A percentile compares a stretch with the other conserved stretches of the same genome.
Evolutionary conservation across 1,140 invertebrate species (phyloP).

Genomic region (Drosophila teissieri): DNA sequence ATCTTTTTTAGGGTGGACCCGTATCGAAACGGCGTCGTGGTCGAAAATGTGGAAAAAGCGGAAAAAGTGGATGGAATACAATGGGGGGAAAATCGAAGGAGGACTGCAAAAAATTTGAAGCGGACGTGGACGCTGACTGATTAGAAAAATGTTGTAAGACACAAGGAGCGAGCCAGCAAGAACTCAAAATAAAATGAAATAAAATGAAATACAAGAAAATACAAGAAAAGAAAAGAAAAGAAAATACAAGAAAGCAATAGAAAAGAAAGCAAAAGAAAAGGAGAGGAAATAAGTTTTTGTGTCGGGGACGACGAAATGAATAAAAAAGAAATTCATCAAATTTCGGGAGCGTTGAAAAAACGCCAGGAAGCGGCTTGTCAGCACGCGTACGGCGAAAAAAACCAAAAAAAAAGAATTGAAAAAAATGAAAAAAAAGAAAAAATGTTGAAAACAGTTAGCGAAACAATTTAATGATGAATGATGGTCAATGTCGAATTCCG

Average conservation of each 20-base stretch:
- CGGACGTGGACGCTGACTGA: constrained; percentile 69
- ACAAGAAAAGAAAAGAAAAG: constrained; percentile 22
- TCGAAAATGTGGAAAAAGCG: too few relatives aligned
- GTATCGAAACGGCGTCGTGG: constrained; percentile 51
- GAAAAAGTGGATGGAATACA: neutral
- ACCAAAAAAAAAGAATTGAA: too few relatives aligned
- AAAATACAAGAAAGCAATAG: constrained; percentile 18
- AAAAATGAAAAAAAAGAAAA: constrained; percentile 42
- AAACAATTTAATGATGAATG: constrained; percentile 82
- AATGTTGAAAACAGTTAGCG: constrained; percentile 77
- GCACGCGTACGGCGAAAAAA: constrained; percentile 53
- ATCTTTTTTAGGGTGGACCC: constrained; percentile 39
- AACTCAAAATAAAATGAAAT: constrained; percentile 28
- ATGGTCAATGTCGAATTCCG: constrained; percentile 71
- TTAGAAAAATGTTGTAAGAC: constrained; percentile 78
- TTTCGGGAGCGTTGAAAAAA: constrained; percentile 70
- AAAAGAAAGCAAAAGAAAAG: neutral
- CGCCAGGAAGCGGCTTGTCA: constrained; percentile 74
- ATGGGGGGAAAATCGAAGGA: constrained; percentile 31
- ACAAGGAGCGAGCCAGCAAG: constrained; percentile 31
- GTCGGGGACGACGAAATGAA: constrained; percentile 52
- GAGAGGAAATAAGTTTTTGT: too few relatives aligned
- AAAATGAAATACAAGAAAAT: constrained; percentile 28
- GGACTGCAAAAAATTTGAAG: constrained; percentile 30
- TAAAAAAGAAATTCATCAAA: constrained; percentile 82